Percentiles rank a stretch among this genome's conserved stretches.
Conservation (phyloP, 2,888 invertebrate genomes). For the Tetheella fluctuosa region DNA sequence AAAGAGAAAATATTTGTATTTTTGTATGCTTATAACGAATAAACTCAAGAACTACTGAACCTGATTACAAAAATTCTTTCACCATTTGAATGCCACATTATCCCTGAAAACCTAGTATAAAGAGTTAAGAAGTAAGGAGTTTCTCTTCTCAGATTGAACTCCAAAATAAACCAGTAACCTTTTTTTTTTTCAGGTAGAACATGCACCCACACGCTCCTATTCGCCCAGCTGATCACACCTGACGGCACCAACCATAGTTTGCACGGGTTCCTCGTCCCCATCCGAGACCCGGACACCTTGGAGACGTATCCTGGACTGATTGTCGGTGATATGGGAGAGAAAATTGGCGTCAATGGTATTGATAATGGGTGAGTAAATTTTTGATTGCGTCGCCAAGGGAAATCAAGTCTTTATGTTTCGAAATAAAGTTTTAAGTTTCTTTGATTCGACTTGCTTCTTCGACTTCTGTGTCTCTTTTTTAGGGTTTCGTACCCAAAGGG, state of each 20-base stretch:
- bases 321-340: conserved; percentile 97
- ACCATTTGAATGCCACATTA: no score
- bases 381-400: neutral
- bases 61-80: no score
- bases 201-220: conserved; percentile 93
- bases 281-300: conserved; percentile 90
- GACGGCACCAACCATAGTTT: conserved; percentile 92
- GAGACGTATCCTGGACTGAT: conserved; percentile 92
- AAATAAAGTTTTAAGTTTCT: no score
- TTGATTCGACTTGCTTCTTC: no score
- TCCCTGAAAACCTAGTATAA: no score
- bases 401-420: no score
- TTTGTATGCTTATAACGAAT: no score
- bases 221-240: conserved; percentile 94
- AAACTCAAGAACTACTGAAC: no score
- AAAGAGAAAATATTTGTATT: no score
- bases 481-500: no score
- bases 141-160: no score
- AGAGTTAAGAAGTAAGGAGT: no score
- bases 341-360: conserved; percentile 94
- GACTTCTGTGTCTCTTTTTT: neutral
- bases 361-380: conserved; percentile 94
- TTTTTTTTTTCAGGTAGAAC: conserved; percentile 85
- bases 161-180: neutral
- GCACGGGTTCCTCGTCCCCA: conserved; percentile 94